Percentiles rank a stretch among this genome's conserved stretches.
These are phyloP conservation scores for Taxidea taxus DNA, from an alignment of 2,113 vertebrate genomes.

Conservation along the genomic window DNA sequence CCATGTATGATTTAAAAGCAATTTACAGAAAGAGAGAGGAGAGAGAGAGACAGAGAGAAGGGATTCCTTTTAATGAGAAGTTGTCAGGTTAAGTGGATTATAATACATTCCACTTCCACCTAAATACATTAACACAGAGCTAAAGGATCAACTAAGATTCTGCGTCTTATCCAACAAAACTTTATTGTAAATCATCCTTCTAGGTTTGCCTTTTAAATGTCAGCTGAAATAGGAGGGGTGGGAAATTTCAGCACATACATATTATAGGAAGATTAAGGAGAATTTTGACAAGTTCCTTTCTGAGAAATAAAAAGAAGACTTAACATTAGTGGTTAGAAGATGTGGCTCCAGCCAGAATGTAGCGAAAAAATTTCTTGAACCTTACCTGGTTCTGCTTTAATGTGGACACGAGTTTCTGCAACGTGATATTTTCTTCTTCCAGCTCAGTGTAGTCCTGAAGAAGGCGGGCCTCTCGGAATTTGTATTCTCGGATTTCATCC, in stretches of 20 bases:
- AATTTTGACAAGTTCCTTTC: neutral
- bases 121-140: neutral
- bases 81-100: neutral
- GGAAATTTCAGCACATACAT: neutral
- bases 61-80: neutral
- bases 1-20: neutral
- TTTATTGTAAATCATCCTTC: neutral
- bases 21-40: neutral
- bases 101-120: neutral
- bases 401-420: constrained; percentile 97
- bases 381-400: constrained; percentile 96
- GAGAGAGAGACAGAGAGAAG: too few species aligned
- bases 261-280: neutral
- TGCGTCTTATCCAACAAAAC: neutral
- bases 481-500: constrained; percentile 95
- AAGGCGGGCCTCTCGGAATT: constrained; percentile 92
- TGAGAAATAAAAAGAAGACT: neutral
- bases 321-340: neutral
- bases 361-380: neutral
- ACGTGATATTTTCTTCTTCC: constrained; percentile 97
- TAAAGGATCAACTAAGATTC: neutral
- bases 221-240: neutral
- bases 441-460: constrained; percentile 98
- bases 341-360: neutral
- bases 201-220: neutral